Percentiles rank a stretch among this genome's conserved stretches.
Conservation (phyloP, 2,113 vertebrate genomes). For the Acanthochromis polyacanthus region DNA sequence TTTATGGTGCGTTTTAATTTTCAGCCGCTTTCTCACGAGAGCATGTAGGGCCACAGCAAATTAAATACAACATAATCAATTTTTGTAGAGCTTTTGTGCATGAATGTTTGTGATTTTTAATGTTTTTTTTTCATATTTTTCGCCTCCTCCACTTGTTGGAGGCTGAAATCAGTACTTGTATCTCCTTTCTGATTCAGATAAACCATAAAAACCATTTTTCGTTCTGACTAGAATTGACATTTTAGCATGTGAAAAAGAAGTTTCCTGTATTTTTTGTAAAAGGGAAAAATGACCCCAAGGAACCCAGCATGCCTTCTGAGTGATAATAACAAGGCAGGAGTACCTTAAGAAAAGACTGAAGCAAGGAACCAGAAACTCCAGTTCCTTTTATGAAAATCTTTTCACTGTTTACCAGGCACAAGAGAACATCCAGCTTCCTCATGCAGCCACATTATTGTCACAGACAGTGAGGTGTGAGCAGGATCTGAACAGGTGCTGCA, state of each 20-base stretch:
- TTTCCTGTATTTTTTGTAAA: neutral
- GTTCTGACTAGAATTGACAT: no score
- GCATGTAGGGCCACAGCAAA: neutral
- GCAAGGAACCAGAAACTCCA: slow-evolving; percentile 64
- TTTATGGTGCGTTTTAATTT: neutral
- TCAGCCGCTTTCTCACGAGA: neutral
- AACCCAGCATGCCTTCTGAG: neutral
- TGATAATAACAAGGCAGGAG: neutral
- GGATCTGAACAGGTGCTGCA: slow-evolving; percentile 20
- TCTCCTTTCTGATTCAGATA: neutral
- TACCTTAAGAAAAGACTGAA: neutral
- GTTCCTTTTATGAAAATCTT: slow-evolving; percentile 27
- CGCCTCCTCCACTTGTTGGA: neutral
- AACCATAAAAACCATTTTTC: no score
- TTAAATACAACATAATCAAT: neutral
- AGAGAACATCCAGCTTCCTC: slow-evolving; percentile 23
- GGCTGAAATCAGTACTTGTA: neutral
- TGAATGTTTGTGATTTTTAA: no score
- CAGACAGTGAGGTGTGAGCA: neutral
- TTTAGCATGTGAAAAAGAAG: no score
- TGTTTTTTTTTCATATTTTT: neutral
- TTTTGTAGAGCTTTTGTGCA: neutral
- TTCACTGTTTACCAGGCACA: neutral
- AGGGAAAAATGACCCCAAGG: neutral
- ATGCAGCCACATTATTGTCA: neutral